Percentiles rank a stretch among this genome's conserved stretches.
phyloP scores from a whole-genome alignment of 2,888 invertebrate species.

The Protodeltote pygarga region DNA sequence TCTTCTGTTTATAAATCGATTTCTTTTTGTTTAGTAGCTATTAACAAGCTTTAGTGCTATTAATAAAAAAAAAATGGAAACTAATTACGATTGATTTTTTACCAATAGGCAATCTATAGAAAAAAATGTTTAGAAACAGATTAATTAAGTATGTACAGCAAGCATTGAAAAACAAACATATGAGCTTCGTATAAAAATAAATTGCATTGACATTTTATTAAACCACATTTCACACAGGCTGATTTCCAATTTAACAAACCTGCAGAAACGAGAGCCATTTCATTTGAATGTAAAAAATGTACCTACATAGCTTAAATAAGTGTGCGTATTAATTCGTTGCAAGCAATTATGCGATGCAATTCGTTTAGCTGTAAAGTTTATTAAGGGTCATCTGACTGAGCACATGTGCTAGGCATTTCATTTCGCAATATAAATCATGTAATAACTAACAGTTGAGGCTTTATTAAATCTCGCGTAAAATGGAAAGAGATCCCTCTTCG shows the following conservation, averaged over 20 bases:
- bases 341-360: constrained; percentile 54
- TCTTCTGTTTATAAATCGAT: too few species aligned
- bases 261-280: constrained; percentile 29
- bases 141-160: too few species aligned
- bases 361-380: constrained; percentile 64
- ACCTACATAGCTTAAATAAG: constrained; percentile 43
- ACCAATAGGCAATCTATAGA: too few species aligned
- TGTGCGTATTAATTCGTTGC: constrained; percentile 51
- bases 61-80: too few species aligned
- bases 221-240: constrained; percentile 27
- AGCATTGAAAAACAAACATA: background rate
- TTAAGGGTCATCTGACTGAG: constrained; percentile 64
- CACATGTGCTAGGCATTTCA: constrained; percentile 66
- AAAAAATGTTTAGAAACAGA: too few species aligned
- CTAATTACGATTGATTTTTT: too few species aligned
- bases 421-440: constrained; percentile 72
- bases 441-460: constrained; percentile 63
- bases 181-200: constrained; percentile 8
- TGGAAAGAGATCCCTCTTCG: constrained; percentile 33
- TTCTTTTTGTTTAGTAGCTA: too few species aligned
- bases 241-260: constrained; percentile 38
- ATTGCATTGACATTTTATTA: constrained; percentile 21
- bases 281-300: constrained; percentile 41
- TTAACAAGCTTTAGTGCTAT: too few species aligned
- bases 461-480: constrained; percentile 71